These are phyloP conservation scores for Epicauta chinensis DNA, from an alignment of 1,140 invertebrate species.

Conservation along the genomic window DNA sequence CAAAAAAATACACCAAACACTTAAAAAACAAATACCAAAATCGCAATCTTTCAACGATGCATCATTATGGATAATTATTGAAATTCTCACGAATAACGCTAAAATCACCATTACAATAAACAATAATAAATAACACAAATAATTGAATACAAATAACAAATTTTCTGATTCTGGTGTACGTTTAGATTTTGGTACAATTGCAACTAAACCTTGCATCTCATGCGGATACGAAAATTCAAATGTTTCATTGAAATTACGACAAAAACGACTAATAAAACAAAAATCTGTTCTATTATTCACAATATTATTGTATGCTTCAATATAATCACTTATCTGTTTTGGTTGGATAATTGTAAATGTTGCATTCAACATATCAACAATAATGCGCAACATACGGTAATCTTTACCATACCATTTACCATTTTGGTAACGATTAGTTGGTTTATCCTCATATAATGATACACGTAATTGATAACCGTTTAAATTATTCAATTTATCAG, in stretches of 20 bases:
- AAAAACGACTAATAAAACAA: slow-evolving; percentile 8
- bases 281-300: slow-evolving; percentile 1
- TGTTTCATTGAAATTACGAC: neutral
- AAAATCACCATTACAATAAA: too few relatives aligned
- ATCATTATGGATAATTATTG: too few relatives aligned
- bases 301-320: slow-evolving; percentile 4
- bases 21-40: too few relatives aligned
- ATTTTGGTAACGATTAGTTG: neutral
- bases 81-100: too few relatives aligned
- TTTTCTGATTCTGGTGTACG: neutral
- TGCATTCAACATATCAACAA: slow-evolving; percentile 4
- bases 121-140: too few relatives aligned
- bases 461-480: slow-evolving; percentile 7
- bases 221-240: slow-evolving; percentile 4
- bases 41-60: too few relatives aligned
- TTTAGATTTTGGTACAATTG: neutral
- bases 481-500: slow-evolving; percentile 4
- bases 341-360: neutral
- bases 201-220: neutral
- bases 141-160: neutral
- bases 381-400: slow-evolving; percentile 1
- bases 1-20: too few relatives aligned
- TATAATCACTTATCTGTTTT: neutral
- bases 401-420: slow-evolving; percentile 7
- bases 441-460: neutral